phyloP scores from a whole-genome alignment of 2,113 vertebrate genomes.

The Eptesicus fuscus region DNA sequence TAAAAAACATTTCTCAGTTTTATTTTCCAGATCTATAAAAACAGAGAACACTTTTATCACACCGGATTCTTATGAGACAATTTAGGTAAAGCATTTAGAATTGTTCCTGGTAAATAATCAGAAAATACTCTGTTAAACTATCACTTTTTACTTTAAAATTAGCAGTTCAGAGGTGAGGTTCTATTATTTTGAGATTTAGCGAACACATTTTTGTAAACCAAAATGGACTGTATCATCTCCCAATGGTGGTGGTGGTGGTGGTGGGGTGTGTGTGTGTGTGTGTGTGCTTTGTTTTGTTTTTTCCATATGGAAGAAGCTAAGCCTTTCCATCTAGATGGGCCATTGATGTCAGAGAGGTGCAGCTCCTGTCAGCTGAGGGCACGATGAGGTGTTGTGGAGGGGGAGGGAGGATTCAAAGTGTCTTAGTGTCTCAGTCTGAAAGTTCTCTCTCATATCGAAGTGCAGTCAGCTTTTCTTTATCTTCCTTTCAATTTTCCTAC shows the following conservation, averaged over 20 bases:
- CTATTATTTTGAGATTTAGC: conserved; percentile 3
- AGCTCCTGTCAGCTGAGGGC: not conserved
- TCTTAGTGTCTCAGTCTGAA: not conserved
- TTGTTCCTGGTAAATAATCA: not conserved
- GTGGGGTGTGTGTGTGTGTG: too few relatives aligned
- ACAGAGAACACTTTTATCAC: not conserved
- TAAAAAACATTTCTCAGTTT: not conserved
- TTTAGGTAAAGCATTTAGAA: not conserved
- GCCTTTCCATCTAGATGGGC: not conserved
- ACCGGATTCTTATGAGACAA: not conserved
- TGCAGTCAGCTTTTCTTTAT: not conserved
- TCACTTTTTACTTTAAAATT: not conserved
- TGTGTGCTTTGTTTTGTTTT: not conserved
- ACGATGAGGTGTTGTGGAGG: not conserved
- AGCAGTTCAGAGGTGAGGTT: not conserved
- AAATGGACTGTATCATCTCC: not conserved
- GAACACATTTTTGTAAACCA: not conserved
- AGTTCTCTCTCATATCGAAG: not conserved
- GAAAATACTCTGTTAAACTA: not conserved
- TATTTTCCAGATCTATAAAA: not conserved
- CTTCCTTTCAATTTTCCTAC: not conserved
- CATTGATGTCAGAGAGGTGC: not conserved
- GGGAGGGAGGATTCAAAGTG: not conserved
- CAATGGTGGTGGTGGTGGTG: too few relatives aligned
- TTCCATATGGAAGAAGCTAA: not conserved